phyloP scores from a whole-genome alignment of 2,797 vertebrate species.

The Kryptolebias ocellatus region DNA sequence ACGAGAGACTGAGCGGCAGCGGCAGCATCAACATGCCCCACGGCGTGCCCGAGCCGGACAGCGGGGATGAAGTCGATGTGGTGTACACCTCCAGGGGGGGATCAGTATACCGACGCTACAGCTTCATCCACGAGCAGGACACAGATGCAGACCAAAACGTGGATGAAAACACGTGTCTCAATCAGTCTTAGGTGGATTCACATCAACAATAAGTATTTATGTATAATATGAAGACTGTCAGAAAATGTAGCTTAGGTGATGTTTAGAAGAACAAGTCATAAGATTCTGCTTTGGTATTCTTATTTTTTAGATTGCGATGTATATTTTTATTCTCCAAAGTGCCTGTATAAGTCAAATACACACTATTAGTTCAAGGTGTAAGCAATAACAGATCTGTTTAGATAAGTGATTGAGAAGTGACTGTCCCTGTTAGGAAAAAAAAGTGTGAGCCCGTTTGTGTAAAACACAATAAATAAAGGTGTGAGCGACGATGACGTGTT shows the following conservation, averaged over 20 bases:
- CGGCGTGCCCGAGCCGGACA: constrained; percentile 77
- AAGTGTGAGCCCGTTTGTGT: too few species aligned
- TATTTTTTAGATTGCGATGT: constrained; percentile 32
- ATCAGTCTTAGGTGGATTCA: constrained; percentile 50
- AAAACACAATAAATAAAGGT: too few species aligned
- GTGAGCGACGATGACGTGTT: too few species aligned
- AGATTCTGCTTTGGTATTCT: constrained; percentile 6
- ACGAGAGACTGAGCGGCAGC: constrained; percentile 81
- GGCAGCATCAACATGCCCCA: constrained; percentile 74
- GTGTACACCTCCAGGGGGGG: constrained; percentile 84
- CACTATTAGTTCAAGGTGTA: constrained; percentile 29
- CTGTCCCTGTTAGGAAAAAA: too few species aligned
- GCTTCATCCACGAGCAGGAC: constrained; percentile 76
- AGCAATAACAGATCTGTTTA: not conserved
- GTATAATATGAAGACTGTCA: not conserved
- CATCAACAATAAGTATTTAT: not conserved
- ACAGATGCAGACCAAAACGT: constrained; percentile 60
- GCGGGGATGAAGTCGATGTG: constrained; percentile 84
- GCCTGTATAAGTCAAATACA: constrained; percentile 49
- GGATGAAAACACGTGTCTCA: constrained; percentile 67
- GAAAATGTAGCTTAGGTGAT: constrained; percentile 20
- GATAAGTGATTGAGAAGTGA: too few species aligned
- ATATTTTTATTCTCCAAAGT: constrained; percentile 53
- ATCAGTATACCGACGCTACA: constrained; percentile 75
- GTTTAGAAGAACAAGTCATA: constrained; percentile 20